Percentiles rank a stretch among this genome's conserved stretches.
These are phyloP conservation scores for Albula goreensis DNA, from an alignment of 2,113 vertebrate species.

Conservation along the genomic window DNA sequence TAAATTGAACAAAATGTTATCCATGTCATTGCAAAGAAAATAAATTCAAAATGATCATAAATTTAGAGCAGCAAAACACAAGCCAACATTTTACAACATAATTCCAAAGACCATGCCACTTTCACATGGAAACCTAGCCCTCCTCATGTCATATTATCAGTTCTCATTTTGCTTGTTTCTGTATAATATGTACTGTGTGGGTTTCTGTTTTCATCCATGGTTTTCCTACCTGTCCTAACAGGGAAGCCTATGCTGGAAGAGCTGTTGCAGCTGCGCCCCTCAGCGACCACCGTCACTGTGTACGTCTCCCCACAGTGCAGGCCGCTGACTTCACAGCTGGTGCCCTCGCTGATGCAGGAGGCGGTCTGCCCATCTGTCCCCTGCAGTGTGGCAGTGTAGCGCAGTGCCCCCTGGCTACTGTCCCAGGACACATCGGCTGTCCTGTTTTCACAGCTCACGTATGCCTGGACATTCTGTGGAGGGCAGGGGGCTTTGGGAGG, in stretches of 20 bases:
- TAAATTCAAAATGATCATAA: no score
- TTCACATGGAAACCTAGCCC: no score
- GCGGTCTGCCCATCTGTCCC: constrained; percentile 23
- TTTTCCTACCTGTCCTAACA: constrained; percentile 41
- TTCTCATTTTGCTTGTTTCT: no score
- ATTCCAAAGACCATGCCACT: no score
- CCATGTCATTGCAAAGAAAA: no score
- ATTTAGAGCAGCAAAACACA: no score
- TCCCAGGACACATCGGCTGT: constrained; percentile 42
- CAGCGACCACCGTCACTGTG: constrained; percentile 32
- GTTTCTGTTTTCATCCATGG: background rate
- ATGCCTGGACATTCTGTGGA: constrained; percentile 38
- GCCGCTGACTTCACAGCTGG: constrained; percentile 37
- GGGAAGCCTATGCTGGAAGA: constrained; percentile 17
- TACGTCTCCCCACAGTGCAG: constrained; percentile 46
- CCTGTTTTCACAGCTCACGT: constrained; percentile 34
- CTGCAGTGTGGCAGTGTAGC: constrained; percentile 29
- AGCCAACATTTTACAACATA: no score
- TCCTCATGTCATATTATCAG: no score
- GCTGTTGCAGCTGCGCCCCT: constrained; percentile 40
- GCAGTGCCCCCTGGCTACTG: constrained; percentile 33
- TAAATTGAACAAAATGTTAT: background rate
- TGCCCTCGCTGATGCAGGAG: constrained; percentile 21
- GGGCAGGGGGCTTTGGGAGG: constrained; percentile 44
- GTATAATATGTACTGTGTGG: background rate